Evolutionary conservation across 2,797 vertebrate species (phyloP).

Genomic region (Melanotaenia boesemani): DNA sequence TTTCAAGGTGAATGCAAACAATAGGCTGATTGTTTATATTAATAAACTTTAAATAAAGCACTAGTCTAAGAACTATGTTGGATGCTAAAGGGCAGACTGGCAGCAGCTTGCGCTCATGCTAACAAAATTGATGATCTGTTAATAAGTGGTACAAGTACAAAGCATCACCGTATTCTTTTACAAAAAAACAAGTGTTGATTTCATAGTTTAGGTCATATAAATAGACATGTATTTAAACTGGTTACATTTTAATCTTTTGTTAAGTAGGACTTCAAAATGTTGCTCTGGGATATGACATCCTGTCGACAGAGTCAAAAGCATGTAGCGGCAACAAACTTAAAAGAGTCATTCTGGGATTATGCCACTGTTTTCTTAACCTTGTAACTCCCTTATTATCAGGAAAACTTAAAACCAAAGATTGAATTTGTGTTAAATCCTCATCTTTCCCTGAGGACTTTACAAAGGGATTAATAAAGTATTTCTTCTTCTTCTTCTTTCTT

Average conservation of each 20-base stretch:
- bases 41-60: constrained; percentile 4
- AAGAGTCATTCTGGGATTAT: background rate
- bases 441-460: too few relatives aligned
- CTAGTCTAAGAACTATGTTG: background rate
- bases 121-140: background rate
- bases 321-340: background rate
- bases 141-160: background rate
- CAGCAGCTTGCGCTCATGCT: background rate
- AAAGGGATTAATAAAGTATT: too few relatives aligned
- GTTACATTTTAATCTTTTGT: background rate
- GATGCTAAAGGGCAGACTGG: background rate
- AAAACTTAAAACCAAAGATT: background rate
- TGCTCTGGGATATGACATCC: background rate
- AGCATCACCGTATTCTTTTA: too few relatives aligned
- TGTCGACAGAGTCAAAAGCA: background rate
- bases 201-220: too few relatives aligned
- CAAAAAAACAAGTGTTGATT: too few relatives aligned
- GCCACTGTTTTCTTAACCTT: background rate
- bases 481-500: too few relatives aligned
- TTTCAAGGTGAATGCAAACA: background rate
- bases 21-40: background rate
- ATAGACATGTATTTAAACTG: background rate
- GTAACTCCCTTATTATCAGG: background rate
- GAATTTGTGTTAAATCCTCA: background rate
- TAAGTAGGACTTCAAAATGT: background rate